Evolutionary conservation across 2,888 invertebrate species (phyloP).

Genomic region (Esperia sulphurella): DNA sequence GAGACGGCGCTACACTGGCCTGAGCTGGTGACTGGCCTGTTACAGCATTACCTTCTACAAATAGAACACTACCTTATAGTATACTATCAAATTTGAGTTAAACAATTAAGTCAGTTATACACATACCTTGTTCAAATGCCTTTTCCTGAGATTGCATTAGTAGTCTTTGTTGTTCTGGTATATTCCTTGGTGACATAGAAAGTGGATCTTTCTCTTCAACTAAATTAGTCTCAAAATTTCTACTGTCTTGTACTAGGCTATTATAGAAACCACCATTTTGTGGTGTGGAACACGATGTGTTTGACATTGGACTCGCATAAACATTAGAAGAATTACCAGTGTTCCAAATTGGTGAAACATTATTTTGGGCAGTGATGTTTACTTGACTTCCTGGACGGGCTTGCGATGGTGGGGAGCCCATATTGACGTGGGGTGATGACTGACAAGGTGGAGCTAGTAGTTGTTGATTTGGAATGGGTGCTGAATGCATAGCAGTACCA

Average conservation of each 20-base stretch:
- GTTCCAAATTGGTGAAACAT: constrained; percentile 67
- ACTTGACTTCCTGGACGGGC: constrained; percentile 66
- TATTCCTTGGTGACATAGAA: constrained; percentile 64
- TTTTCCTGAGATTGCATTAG: constrained; percentile 59
- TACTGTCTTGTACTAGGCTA: constrained; percentile 61
- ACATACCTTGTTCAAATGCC: constrained; percentile 61
- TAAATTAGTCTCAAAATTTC: constrained; percentile 59
- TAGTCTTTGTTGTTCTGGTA: constrained; percentile 54
- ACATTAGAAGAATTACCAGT: constrained; percentile 62
- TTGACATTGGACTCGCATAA: constrained; percentile 57
- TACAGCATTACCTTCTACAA: constrained; percentile 64
- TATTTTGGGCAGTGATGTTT: constrained; percentile 69
- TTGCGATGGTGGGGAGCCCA: constrained; percentile 81
- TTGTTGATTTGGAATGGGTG: constrained; percentile 75
- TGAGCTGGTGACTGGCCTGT: constrained; percentile 81
- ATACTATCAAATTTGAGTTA: background rate
- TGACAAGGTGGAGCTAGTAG: constrained; percentile 73
- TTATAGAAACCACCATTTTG: constrained; percentile 74
- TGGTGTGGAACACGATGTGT: constrained; percentile 54
- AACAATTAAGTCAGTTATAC: background rate
- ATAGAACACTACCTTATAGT: background rate
- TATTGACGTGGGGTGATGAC: constrained; percentile 77
- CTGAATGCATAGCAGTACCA: constrained; percentile 69
- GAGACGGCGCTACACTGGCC: constrained; percentile 81
- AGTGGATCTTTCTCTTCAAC: constrained; percentile 70